phyloP scores from a whole-genome alignment of 2,888 invertebrate species.

The Pachymerium ferrugineum region DNA sequence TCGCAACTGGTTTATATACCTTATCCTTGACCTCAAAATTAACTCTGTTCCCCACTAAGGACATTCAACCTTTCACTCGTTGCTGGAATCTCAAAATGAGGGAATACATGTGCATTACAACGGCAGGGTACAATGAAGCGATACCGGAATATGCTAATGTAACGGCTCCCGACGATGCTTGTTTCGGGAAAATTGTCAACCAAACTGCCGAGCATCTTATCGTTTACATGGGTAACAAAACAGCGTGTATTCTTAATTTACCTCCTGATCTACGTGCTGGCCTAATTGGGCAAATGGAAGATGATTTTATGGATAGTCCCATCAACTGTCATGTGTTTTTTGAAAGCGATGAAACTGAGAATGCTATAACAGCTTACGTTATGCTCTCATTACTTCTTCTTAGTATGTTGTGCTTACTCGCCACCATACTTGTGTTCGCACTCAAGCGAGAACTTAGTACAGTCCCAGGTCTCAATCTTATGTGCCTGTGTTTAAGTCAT shows the following conservation, averaged over 20 bases:
- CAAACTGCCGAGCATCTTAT: not conserved
- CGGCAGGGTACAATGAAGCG: not conserved
- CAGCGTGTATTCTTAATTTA: constrained; percentile 3
- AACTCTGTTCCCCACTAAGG: no score
- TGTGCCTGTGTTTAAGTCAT: constrained; percentile 4
- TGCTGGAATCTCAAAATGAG: no score
- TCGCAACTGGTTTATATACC: no score
- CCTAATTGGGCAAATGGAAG: not conserved
- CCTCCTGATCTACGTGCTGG: not conserved
- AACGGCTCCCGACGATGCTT: not conserved
- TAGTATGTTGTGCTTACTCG: constrained; percentile 1
- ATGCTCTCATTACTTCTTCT: not conserved
- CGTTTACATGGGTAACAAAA: not conserved
- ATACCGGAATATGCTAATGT: not conserved
- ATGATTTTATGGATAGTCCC: not conserved
- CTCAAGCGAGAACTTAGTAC: not conserved
- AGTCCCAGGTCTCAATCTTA: not conserved
- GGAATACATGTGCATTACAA: constrained; percentile 27
- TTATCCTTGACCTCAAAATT: no score
- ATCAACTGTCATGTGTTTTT: constrained; percentile 11
- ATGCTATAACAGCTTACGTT: not conserved
- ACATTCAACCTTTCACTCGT: no score
- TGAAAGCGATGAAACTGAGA: not conserved
- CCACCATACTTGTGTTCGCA: not conserved
- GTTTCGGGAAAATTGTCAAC: not conserved